Evolutionary conservation across 2,113 vertebrate genomes (phyloP).

Genomic region (Andinoacara biseriatus): DNA sequence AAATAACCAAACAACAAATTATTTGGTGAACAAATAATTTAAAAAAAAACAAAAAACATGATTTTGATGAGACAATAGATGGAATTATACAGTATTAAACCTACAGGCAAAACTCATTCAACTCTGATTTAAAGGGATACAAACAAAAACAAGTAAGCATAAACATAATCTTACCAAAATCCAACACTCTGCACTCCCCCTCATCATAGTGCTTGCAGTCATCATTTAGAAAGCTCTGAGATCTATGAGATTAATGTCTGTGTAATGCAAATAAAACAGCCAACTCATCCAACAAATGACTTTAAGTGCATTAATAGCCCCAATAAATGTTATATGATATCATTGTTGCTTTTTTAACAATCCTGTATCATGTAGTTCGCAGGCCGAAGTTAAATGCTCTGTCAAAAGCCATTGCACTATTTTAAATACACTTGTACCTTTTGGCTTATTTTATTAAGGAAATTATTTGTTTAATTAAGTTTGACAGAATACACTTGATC

Average conservation of each 20-base stretch:
- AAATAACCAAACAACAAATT: background rate
- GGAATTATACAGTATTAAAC: background rate
- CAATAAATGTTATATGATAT: background rate
- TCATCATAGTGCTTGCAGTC: background rate
- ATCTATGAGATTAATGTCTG: background rate
- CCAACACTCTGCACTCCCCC: background rate
- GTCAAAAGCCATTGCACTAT: background rate
- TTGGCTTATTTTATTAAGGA: background rate
- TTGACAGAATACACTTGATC: background rate
- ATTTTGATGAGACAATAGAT: background rate
- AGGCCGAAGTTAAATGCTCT: background rate
- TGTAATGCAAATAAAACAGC: background rate
- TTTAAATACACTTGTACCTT: background rate
- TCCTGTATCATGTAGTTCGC: background rate
- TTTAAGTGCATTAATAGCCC: background rate
- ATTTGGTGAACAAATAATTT: background rate
- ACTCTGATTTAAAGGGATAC: background rate
- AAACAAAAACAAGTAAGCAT: slow-evolving; percentile 1
- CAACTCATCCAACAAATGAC: background rate
- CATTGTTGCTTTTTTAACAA: background rate
- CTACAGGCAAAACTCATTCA: background rate
- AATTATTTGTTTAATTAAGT: background rate
- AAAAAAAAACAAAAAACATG: background rate
- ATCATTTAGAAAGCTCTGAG: background rate
- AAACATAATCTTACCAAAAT: background rate